phyloP scores from a whole-genome alignment of 37 sponge, comb jelly and placozoan species.

The Geodia barretti region DNA sequence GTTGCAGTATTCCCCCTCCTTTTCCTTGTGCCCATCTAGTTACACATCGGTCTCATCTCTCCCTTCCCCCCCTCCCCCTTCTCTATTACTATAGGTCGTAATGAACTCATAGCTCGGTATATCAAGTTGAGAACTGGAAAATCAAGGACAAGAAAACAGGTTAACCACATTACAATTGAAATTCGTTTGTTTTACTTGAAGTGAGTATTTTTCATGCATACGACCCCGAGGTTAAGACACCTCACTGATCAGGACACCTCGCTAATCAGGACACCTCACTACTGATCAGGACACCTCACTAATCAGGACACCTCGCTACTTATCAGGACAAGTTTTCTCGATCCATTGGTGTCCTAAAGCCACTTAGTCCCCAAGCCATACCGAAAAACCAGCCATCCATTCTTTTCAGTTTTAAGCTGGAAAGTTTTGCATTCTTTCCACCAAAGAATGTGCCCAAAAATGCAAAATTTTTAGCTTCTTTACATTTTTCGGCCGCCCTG shows the following conservation, averaged over 20 bases:
- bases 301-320: neutral
- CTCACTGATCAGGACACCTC: neutral
- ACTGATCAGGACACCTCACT: neutral
- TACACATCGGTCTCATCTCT: neutral
- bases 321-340: too few species aligned
- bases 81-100: conserved; percentile 78
- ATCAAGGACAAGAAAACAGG: conserved; percentile 93
- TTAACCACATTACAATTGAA: conserved; percentile 44
- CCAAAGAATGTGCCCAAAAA: too few species aligned
- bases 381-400: too few species aligned
- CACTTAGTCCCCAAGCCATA: too few species aligned
- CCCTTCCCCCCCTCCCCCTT: neutral
- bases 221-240: too few species aligned
- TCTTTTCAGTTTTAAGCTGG: too few species aligned
- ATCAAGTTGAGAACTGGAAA: conserved; percentile 96
- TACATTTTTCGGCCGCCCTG: too few species aligned
- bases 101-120: conserved; percentile 97
- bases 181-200: too few species aligned
- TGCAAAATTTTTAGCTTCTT: too few species aligned
- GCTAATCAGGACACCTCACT: neutral
- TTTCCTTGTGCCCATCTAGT: neutral
- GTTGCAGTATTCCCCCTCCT: neutral
- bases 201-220: too few species aligned
- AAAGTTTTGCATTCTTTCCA: too few species aligned
- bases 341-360: too few species aligned